Evolutionary conservation across 2,888 invertebrate species (phyloP).

Genomic region (Allacma fusca): DNA sequence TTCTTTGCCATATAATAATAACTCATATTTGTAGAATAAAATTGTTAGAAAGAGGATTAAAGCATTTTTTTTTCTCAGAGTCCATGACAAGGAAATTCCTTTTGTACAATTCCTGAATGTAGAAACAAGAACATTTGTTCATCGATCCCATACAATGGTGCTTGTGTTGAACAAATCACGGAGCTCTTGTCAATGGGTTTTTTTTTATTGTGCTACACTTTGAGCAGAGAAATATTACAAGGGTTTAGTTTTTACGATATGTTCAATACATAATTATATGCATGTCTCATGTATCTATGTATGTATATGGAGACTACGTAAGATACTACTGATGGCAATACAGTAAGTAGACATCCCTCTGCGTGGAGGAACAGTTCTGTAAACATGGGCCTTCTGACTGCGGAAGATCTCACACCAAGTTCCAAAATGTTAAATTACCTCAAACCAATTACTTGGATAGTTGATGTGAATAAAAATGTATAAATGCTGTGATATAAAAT

Average conservation of each 20-base stretch:
- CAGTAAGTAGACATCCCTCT: no score
- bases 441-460: background rate
- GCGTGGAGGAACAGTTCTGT: no score
- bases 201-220: no score
- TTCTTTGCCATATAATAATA: background rate
- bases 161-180: background rate
- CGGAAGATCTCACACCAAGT: no score
- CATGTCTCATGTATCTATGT: no score
- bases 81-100: conserved; percentile 5
- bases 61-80: background rate
- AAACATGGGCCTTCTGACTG: no score
- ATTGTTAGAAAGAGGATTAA: background rate
- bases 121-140: background rate
- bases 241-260: no score
- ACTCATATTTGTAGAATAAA: background rate
- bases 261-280: no score
- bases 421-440: background rate
- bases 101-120: background rate
- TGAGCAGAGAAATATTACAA: no score
- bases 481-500: background rate
- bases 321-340: no score
- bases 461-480: background rate
- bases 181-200: background rate
- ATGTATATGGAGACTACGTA: no score
- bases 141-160: background rate